Evolutionary conservation across 2,797 vertebrate species (phyloP).

Genomic region (Notolabrus celidotus): DNA sequence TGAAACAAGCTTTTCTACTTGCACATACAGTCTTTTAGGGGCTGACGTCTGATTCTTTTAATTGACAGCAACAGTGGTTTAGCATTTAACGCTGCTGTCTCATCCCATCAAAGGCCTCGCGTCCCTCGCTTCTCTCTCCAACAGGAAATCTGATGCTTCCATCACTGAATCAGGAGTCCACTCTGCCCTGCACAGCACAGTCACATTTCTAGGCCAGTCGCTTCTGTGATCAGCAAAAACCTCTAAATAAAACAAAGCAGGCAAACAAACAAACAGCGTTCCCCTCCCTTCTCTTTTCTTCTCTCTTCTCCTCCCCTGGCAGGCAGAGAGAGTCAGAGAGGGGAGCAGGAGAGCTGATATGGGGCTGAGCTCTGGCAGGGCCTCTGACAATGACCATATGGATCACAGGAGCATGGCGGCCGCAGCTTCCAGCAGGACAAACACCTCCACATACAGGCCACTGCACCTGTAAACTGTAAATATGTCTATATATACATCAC

Average conservation of each 20-base stretch:
- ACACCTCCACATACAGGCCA: slow-evolving; percentile 53
- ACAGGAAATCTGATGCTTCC: slow-evolving; percentile 62
- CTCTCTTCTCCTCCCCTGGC: slow-evolving; percentile 53
- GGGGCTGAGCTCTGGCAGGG: slow-evolving; percentile 70
- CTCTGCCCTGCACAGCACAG: slow-evolving; percentile 56
- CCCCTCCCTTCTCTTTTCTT: slow-evolving; percentile 55
- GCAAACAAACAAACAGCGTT: slow-evolving; percentile 71
- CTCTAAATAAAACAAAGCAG: slow-evolving; percentile 77
- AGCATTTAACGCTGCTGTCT: slow-evolving; percentile 34
- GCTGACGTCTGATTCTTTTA: slow-evolving; percentile 40
- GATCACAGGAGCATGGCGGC: slow-evolving; percentile 70
- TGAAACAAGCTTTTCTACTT: slow-evolving; percentile 35
- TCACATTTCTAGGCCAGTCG: slow-evolving; percentile 77
- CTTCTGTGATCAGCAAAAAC: slow-evolving; percentile 80
- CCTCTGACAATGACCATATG: slow-evolving; percentile 80
- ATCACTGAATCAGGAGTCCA: slow-evolving; percentile 76
- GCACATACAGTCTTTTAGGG: slow-evolving; percentile 29
- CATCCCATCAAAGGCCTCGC: slow-evolving; percentile 34
- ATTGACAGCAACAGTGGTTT: slow-evolving; percentile 42
- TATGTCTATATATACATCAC: not conserved
- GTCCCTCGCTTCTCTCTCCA: slow-evolving; percentile 36
- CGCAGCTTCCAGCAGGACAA: slow-evolving; percentile 62
- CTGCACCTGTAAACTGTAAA: slow-evolving; percentile 46
- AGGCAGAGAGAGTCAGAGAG: slow-evolving; percentile 58
- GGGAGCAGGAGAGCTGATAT: slow-evolving; percentile 61